Evolutionary conservation across 2,888 invertebrate genomes (phyloP).

Genomic region (Stenodema calcarata): DNA sequence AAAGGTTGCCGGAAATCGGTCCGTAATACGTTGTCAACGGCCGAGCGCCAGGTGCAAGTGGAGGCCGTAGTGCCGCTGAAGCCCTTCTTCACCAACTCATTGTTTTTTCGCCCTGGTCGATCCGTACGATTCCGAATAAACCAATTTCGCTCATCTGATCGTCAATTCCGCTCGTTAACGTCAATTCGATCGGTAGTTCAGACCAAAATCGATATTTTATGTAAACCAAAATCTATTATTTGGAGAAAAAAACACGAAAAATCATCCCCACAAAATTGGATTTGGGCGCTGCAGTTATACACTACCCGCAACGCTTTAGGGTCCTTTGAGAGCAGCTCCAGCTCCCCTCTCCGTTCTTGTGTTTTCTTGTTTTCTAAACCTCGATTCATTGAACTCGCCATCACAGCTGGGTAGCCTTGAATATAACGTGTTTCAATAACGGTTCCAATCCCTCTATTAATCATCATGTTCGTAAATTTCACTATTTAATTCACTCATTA

Average conservation of each 20-base stretch:
- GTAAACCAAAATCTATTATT: too few relatives aligned
- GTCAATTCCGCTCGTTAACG: neutral
- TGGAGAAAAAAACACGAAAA: too few relatives aligned
- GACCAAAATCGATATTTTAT: too few relatives aligned
- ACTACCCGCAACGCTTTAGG: conserved; percentile 13
- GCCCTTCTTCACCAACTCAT: neutral
- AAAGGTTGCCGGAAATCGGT: conserved; percentile 35
- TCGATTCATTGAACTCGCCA: conserved; percentile 12
- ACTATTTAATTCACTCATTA: neutral
- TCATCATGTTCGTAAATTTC: neutral
- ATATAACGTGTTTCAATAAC: neutral
- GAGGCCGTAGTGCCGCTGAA: conserved; percentile 10
- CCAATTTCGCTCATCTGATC: neutral
- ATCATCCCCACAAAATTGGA: neutral
- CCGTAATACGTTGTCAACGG: conserved; percentile 35
- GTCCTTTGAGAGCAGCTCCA: neutral
- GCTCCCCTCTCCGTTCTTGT: neutral
- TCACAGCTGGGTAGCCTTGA: neutral
- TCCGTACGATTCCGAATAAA: neutral
- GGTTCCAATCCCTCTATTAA: neutral
- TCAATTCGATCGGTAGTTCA: too few relatives aligned
- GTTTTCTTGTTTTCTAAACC: conserved; percentile 12
- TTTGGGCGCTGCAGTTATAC: conserved; percentile 37
- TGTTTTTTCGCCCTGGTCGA: neutral
- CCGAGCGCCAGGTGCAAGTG: neutral